A percentile compares a stretch with the other conserved stretches of the same genome.
Evolutionary conservation across 2,113 vertebrate genomes (phyloP).

Genomic region (Prunella fulvescens): DNA sequence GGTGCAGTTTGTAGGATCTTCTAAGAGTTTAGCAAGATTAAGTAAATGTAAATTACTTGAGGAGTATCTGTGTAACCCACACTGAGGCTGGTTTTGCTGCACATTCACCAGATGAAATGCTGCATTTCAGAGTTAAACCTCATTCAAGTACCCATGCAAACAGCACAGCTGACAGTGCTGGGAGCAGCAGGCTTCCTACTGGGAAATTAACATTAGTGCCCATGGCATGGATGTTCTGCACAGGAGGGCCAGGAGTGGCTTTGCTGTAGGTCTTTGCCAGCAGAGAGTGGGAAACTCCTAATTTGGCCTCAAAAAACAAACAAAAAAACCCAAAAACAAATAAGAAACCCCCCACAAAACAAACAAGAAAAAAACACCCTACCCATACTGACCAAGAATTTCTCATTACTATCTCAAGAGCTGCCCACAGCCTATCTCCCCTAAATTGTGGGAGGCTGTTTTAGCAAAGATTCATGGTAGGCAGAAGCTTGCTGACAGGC

Average conservation of each 20-base stretch:
- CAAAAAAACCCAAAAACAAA: too few species aligned
- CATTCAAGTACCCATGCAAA: background rate
- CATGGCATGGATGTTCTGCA: background rate
- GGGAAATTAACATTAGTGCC: background rate
- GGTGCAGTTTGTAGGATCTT: background rate
- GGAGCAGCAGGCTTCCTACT: background rate
- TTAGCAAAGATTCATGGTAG: background rate
- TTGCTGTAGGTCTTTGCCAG: background rate
- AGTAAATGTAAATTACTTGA: background rate
- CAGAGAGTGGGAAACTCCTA: background rate
- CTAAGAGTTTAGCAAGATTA: conserved; percentile 36
- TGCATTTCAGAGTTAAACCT: background rate
- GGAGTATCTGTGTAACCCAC: background rate
- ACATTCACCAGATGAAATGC: background rate
- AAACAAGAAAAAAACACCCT: background rate
- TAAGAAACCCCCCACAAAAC: background rate
- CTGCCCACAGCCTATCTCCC: background rate
- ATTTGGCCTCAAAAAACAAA: background rate
- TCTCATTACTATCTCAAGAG: background rate
- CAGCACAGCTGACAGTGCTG: background rate
- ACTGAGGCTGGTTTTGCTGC: background rate
- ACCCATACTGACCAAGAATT: background rate
- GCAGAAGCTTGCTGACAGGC: background rate
- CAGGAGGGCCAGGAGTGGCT: background rate
- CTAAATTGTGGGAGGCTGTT: background rate